Evolutionary conservation across 2,888 invertebrate genomes (phyloP).

Genomic region (Catocala sponsa): DNA sequence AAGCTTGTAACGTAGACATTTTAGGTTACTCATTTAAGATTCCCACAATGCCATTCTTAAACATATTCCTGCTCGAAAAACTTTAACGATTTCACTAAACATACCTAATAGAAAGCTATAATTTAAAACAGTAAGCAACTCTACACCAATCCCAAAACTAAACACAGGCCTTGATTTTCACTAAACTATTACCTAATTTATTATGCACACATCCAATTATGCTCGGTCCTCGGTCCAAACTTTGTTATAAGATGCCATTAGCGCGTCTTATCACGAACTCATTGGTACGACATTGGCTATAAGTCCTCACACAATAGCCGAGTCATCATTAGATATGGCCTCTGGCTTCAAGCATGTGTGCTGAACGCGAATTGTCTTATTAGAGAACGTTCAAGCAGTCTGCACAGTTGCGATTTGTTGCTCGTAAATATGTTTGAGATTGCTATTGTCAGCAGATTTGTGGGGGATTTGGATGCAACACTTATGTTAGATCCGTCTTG

Average conservation of each 20-base stretch:
- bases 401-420: constrained; percentile 48
- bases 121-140: too few relatives aligned
- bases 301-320: constrained; percentile 75
- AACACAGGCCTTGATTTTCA: constrained; percentile 52
- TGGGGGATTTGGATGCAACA: neutral
- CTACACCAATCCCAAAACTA: constrained; percentile 14
- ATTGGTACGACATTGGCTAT: constrained; percentile 71
- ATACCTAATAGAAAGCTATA: constrained; percentile 8
- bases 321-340: constrained; percentile 80
- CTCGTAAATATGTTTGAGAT: neutral
- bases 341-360: constrained; percentile 64
- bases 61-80: too few relatives aligned
- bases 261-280: constrained; percentile 66
- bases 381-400: constrained; percentile 62
- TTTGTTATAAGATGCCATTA: constrained; percentile 69
- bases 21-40: too few relatives aligned
- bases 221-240: constrained; percentile 62
- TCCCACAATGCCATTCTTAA: too few relatives aligned
- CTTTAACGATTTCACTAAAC: neutral
- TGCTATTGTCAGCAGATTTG: neutral
- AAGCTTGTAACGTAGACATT: too few relatives aligned
- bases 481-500: neutral
- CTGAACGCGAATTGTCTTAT: constrained; percentile 81
- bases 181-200: constrained; percentile 57
- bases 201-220: constrained; percentile 60